Evolutionary conservation across 2,113 vertebrate species (phyloP).

Genomic region (Hyla sarda): DNA sequence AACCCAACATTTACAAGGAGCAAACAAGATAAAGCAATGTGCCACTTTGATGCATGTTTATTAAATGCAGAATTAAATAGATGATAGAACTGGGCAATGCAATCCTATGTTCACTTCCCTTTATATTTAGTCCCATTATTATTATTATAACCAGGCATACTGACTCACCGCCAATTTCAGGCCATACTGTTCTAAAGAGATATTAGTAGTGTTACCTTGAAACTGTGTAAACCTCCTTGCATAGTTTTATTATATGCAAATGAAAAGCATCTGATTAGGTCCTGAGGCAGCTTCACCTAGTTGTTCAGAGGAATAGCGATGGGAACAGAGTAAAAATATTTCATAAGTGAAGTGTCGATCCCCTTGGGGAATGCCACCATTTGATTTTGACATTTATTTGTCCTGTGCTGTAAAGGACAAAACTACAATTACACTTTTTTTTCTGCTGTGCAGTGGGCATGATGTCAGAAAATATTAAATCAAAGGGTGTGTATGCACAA

Average conservation of each 20-base stretch:
- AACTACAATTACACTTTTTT: constrained; percentile 75
- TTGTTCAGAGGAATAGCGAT: constrained; percentile 74
- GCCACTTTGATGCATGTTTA: constrained; percentile 63
- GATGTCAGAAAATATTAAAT: constrained; percentile 76
- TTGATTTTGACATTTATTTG: constrained; percentile 88
- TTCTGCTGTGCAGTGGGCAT: constrained; percentile 68
- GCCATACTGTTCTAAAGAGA: constrained; percentile 65
- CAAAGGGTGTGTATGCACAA: constrained; percentile 68
- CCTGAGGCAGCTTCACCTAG: constrained; percentile 79
- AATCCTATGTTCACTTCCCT: constrained; percentile 63
- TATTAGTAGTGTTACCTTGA: constrained; percentile 62
- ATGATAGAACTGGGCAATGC: constrained; percentile 60
- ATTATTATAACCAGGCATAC: constrained; percentile 55
- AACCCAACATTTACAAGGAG: constrained; percentile 65
- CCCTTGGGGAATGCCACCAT: constrained; percentile 75
- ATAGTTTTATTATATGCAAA: constrained; percentile 78
- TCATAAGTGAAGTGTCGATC: constrained; percentile 75
- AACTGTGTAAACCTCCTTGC: constrained; percentile 69
- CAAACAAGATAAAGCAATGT: constrained; percentile 59
- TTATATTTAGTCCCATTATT: constrained; percentile 53
- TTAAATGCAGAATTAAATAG: constrained; percentile 63
- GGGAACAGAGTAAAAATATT: constrained; percentile 72
- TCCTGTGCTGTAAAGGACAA: constrained; percentile 81
- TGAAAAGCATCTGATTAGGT: constrained; percentile 78
- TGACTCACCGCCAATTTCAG: constrained; percentile 55